These are phyloP conservation scores for Slavum lentiscoides DNA, from an alignment of 2,888 invertebrate species.

Conservation along the genomic window DNA sequence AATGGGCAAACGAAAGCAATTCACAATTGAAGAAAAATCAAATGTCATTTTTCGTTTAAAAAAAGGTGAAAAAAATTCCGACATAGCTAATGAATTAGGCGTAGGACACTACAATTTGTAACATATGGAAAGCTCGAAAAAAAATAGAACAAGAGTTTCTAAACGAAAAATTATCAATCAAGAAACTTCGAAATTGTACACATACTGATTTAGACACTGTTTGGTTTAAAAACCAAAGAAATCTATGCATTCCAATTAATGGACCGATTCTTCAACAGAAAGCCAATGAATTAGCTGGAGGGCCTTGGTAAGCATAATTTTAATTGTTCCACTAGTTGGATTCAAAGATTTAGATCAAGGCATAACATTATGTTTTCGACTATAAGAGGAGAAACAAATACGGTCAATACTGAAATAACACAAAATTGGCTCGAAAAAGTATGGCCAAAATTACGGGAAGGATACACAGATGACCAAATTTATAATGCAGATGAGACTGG, in stretches of 20 bases:
- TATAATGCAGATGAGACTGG: conserved; percentile 18
- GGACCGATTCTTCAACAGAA: conserved; percentile 22
- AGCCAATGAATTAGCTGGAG: conserved; percentile 9
- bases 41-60: too few species aligned
- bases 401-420: conserved; percentile 16
- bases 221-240: too few species aligned
- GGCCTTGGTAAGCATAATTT: background rate
- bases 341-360: conserved; percentile 22
- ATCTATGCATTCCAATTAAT: conserved; percentile 17
- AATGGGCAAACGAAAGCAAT: too few species aligned
- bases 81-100: too few species aligned
- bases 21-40: too few species aligned
- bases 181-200: too few species aligned
- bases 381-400: conserved; percentile 17
- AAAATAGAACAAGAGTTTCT: too few species aligned
- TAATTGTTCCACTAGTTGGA: conserved; percentile 22
- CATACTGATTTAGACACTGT: too few species aligned
- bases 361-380: conserved; percentile 23
- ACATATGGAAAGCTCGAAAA: too few species aligned
- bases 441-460: conserved; percentile 22
- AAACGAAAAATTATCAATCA: too few species aligned
- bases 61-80: too few species aligned
- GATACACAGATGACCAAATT: conserved; percentile 17
- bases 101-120: too few species aligned
- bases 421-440: conserved; percentile 19